Conservation (phyloP, 2,113 vertebrate species). For the Indicator indicator region DNA sequence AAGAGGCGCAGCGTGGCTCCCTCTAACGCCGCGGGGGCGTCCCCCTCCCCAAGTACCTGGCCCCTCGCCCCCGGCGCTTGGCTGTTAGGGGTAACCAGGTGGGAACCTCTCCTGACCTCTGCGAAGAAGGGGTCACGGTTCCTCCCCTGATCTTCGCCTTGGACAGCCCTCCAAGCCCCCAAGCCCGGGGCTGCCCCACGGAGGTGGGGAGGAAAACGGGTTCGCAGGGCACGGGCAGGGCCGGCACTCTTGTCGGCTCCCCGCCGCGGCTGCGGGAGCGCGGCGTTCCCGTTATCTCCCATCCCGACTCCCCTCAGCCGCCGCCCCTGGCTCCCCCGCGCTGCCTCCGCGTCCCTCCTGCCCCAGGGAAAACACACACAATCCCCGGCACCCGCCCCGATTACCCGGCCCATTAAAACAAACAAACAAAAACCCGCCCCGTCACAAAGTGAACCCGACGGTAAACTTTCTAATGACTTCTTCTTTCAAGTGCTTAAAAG, state of each 20-base stretch:
- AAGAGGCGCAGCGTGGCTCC: neutral
- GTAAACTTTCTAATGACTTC: conserved; percentile 40
- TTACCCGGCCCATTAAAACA: conserved; percentile 20
- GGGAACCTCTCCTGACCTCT: neutral
- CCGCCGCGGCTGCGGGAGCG: neutral
- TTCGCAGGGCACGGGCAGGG: neutral
- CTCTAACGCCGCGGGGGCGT: neutral
- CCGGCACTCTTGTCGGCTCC: neutral
- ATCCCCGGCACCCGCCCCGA: conserved; percentile 5
- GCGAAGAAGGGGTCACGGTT: too few relatives aligned
- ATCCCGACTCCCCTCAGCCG: neutral
- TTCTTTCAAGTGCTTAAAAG: conserved; percentile 49
- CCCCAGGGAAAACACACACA: neutral
- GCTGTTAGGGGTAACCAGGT: neutral
- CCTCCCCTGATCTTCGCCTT: too few relatives aligned
- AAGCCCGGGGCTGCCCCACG: neutral
- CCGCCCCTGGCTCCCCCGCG: neutral
- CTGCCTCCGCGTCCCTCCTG: neutral
- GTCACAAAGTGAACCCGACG: conserved; percentile 20
- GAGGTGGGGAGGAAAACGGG: neutral
- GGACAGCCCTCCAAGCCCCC: neutral
- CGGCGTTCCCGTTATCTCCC: neutral
- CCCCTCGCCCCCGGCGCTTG: neutral
- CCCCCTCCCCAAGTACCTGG: too few relatives aligned
- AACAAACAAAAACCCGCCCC: conserved; percentile 44